These are phyloP conservation scores for Ormyrus labotus DNA, from an alignment of 2,888 invertebrate genomes.

Conservation along the genomic window DNA sequence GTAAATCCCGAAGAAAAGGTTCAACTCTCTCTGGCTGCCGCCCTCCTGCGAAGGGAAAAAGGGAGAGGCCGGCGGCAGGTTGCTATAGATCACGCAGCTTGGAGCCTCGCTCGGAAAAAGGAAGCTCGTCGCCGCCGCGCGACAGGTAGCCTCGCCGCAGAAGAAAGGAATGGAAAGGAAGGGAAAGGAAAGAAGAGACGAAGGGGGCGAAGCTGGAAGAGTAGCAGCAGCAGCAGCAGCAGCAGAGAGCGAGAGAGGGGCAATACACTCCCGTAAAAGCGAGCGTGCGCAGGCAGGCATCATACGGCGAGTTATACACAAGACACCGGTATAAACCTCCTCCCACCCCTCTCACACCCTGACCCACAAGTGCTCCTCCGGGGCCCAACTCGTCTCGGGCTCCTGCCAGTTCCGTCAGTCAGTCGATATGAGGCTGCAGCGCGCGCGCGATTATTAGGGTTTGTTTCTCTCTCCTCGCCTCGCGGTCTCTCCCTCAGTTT, in stretches of 20 bases:
- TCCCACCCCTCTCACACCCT: slow-evolving; percentile 66
- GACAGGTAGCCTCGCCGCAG: slow-evolving; percentile 27
- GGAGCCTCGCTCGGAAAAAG: slow-evolving; percentile 38
- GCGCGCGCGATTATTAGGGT: slow-evolving; percentile 68
- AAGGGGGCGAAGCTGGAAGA: slow-evolving; percentile 18
- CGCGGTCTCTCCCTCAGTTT: no score
- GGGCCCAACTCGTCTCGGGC: background rate
- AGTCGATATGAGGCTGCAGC: slow-evolving; percentile 67
- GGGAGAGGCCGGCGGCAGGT: no score
- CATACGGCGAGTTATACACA: no score
- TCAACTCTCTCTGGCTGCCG: no score
- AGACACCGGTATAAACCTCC: no score
- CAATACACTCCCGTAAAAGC: no score
- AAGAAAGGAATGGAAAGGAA: slow-evolving; percentile 45
- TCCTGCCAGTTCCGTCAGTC: slow-evolving; percentile 64
- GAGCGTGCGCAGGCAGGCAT: no score
- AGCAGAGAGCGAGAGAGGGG: background rate
- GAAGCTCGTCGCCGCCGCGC: slow-evolving; percentile 44
- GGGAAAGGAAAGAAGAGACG: slow-evolving; percentile 25
- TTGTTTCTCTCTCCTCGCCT: slow-evolving; percentile 56
- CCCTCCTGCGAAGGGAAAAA: slow-evolving; percentile 12
- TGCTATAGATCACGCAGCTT: no score
- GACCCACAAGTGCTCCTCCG: slow-evolving; percentile 68
- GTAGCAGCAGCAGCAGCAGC: slow-evolving; percentile 7
- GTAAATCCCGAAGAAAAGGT: no score